Conservation (phyloP, 2,888 invertebrate species). For the Dolomedes plantarius region DNA sequence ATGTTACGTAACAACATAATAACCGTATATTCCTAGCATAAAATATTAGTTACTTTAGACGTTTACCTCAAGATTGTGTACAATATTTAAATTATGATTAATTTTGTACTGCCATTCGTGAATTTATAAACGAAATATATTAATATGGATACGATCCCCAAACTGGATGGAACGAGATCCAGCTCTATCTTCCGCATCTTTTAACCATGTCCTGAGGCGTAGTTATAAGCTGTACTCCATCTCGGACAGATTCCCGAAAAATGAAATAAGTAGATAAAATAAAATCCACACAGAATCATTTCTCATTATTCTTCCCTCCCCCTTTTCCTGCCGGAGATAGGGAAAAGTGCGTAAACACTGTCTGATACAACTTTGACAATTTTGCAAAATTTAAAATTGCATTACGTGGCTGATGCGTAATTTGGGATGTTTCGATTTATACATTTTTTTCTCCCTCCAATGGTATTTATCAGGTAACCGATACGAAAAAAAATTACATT, state of each 20-base stretch:
- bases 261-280: constrained; percentile 47
- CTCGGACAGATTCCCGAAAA: constrained; percentile 12
- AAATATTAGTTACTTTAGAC: too few relatives aligned
- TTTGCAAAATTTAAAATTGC: constrained; percentile 60
- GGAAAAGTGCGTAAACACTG: constrained; percentile 28
- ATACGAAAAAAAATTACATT: too few relatives aligned
- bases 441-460: neutral
- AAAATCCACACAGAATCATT: constrained; percentile 43
- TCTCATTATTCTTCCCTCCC: constrained; percentile 41
- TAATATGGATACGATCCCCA: constrained; percentile 24
- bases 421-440: constrained; percentile 18
- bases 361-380: constrained; percentile 41
- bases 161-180: neutral
- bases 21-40: too few relatives aligned
- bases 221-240: neutral
- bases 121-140: too few relatives aligned
- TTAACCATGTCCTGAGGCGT: constrained; percentile 30
- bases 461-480: constrained; percentile 28
- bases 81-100: too few relatives aligned
- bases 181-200: constrained; percentile 24
- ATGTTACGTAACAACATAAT: too few relatives aligned
- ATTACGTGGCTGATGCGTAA: constrained; percentile 1
- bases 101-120: too few relatives aligned
- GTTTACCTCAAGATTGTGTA: too few relatives aligned
- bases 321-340: constrained; percentile 3